phyloP scores from a whole-genome alignment of 2,888 invertebrate genomes.

The Xestia xanthographa region DNA sequence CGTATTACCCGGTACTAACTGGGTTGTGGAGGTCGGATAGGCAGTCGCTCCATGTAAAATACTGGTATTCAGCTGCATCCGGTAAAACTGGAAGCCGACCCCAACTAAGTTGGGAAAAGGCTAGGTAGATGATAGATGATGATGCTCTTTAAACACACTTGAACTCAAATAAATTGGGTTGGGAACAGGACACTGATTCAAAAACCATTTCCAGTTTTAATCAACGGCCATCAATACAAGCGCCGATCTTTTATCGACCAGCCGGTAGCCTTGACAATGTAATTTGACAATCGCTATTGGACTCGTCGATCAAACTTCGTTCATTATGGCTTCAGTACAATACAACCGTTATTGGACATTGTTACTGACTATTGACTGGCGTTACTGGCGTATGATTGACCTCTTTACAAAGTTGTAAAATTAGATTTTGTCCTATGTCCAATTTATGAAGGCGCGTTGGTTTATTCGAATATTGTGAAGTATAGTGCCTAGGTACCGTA shows the following conservation, averaged over 20 bases:
- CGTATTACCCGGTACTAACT: too few species aligned
- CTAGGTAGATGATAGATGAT: too few species aligned
- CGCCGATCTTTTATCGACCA: background rate
- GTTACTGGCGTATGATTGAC: slow-evolving; percentile 21
- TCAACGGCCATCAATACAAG: slow-evolving; percentile 25
- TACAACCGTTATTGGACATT: slow-evolving; percentile 17
- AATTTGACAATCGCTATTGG: slow-evolving; percentile 41
- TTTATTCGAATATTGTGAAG: too few species aligned
- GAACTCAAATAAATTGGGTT: too few species aligned
- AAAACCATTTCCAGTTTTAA: slow-evolving; percentile 12
- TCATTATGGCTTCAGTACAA: slow-evolving; percentile 45
- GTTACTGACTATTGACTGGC: background rate
- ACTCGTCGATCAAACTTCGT: slow-evolving; percentile 38
- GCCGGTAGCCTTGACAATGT: slow-evolving; percentile 48
- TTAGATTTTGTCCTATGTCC: background rate
- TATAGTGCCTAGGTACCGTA: too few species aligned
- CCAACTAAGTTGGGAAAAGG: too few species aligned
- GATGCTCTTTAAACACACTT: too few species aligned
- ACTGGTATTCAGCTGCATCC: too few species aligned
- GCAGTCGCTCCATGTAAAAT: too few species aligned
- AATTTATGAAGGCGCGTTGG: too few species aligned
- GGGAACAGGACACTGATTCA: background rate
- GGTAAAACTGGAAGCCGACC: too few species aligned
- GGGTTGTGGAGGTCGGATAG: too few species aligned
- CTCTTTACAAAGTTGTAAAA: slow-evolving; percentile 6